Percentiles rank a stretch among this genome's conserved stretches.
phyloP scores from a whole-genome alignment of 2,888 invertebrate genomes.

The Aspidapion aeneum region DNA sequence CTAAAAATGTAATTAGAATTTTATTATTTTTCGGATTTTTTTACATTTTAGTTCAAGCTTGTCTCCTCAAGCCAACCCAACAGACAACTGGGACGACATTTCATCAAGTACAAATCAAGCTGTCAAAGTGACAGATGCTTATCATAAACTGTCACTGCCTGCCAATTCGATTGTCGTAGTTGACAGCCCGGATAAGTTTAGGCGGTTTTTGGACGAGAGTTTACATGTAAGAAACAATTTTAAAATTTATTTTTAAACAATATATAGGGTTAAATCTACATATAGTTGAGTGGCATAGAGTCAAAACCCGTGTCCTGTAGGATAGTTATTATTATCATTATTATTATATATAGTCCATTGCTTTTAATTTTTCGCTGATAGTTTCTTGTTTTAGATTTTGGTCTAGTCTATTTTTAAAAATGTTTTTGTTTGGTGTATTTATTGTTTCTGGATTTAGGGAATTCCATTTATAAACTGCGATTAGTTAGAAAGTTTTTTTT shows the following conservation, averaged over 20 bases:
- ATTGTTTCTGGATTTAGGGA: no score
- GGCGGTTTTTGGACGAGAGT: constrained; percentile 55
- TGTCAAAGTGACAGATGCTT: constrained; percentile 47
- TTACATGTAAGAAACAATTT: constrained; percentile 40
- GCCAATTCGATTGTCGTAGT: constrained; percentile 58
- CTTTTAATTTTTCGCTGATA: no score
- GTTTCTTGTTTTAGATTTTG: no score
- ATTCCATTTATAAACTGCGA: no score
- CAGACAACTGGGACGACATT: constrained; percentile 49
- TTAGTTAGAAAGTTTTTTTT: no score
- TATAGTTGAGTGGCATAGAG: no score
- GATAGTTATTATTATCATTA: no score
- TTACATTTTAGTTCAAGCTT: constrained; percentile 2
- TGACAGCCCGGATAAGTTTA: constrained; percentile 57
- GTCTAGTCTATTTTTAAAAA: no score
- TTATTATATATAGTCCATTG: no score
- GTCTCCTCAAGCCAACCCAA: constrained; percentile 6
- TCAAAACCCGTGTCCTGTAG: no score
- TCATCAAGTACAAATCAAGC: constrained; percentile 24
- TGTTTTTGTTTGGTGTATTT: no score
- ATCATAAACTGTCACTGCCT: constrained; percentile 54
- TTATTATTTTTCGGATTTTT: not conserved
- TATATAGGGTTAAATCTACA: not conserved
- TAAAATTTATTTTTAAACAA: not conserved
- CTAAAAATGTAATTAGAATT: no score